These are phyloP conservation scores for Parasteatoda lunata DNA, from an alignment of 2,888 invertebrate species.

Conservation along the genomic window DNA sequence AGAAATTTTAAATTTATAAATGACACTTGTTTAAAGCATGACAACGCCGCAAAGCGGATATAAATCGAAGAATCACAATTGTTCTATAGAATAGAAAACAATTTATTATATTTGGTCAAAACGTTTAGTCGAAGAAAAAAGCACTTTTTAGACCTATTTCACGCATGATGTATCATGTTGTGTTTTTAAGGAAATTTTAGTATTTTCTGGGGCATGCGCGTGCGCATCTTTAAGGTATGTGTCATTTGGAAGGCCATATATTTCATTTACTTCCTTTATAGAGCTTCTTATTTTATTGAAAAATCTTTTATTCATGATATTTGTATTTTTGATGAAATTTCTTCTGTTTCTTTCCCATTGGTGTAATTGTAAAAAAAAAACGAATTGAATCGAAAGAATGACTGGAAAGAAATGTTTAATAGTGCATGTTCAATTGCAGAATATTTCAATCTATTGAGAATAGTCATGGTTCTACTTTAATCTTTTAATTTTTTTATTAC, in stretches of 20 bases:
- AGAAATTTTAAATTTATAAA: slow-evolving; percentile 3
- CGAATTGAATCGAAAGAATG: no score
- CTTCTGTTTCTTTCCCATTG: no score
- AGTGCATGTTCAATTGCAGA: no score
- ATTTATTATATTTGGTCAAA: slow-evolving; percentile 38
- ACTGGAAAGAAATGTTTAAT: no score
- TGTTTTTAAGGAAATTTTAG: not conserved
- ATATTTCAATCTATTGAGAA: no score
- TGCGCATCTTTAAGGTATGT: slow-evolving; percentile 22
- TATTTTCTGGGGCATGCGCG: slow-evolving; percentile 34
- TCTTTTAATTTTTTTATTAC: no score
- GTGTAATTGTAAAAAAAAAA: no score
- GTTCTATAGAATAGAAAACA: slow-evolving; percentile 36
- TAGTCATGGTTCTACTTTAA: no score
- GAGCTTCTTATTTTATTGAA: not conserved
- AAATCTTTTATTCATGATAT: not conserved
- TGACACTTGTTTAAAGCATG: slow-evolving; percentile 9
- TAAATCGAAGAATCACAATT: slow-evolving; percentile 6
- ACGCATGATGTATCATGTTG: slow-evolving; percentile 1
- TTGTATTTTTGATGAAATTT: not conserved
- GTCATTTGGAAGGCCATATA: slow-evolving; percentile 21
- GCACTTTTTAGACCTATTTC: slow-evolving; percentile 1
- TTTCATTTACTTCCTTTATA: slow-evolving; percentile 23
- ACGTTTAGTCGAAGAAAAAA: slow-evolving; percentile 47
- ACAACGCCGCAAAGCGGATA: not conserved